Base-by-base conservation (phyloP, 2,888 invertebrate genomes). In the Crossocerus cetratus region DNA sequence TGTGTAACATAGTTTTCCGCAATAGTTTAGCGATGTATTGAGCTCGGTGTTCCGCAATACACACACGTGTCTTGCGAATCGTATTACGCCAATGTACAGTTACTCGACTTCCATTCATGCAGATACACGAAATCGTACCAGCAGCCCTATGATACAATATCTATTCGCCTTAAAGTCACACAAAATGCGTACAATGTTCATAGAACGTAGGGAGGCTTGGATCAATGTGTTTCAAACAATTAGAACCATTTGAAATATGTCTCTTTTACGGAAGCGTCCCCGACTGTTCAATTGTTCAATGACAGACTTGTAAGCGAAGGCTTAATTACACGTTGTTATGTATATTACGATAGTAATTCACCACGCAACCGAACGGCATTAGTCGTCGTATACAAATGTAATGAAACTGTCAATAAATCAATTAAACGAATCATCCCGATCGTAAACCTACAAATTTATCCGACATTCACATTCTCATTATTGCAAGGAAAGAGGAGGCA, bases 341-440 rank as follows among this genome's bases (percentile, higher is more conserved):
- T 69, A 72, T 45, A 18, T 58, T 57, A 64, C 49, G 49, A 57
- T 59, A 65, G 44, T 66, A 74, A 44, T 60, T 45, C 61, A 43
- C 60, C 54, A 67, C 72, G 64, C 70, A 73, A 72, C 70, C 64
- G 49, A 64, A 60, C 67, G 44, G 59, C 54, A 72, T 63, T 43
- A 69, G 68, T 76, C 69, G 67, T 68, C 73, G 65, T 72, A 74
- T 81, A 75, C 55, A 76, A 78, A 77, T 81, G 76, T 77, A 81
- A 77, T 72, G 67, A 78, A 74, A 72, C 58, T 81, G 71, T 81
- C 76, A 81, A 81, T 81, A 81, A 80, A 80, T 63, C 68, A 71
- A 64, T 59, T 0, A 57, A 70, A 65, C 3, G 49, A 49, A 49
- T 49, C 14, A 49, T 16, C 49, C 1, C 4, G 49, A 16, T 14